These are phyloP conservation scores for Theristicus caerulescens DNA, from an alignment of 2,113 vertebrate species.

Conservation along the genomic window DNA sequence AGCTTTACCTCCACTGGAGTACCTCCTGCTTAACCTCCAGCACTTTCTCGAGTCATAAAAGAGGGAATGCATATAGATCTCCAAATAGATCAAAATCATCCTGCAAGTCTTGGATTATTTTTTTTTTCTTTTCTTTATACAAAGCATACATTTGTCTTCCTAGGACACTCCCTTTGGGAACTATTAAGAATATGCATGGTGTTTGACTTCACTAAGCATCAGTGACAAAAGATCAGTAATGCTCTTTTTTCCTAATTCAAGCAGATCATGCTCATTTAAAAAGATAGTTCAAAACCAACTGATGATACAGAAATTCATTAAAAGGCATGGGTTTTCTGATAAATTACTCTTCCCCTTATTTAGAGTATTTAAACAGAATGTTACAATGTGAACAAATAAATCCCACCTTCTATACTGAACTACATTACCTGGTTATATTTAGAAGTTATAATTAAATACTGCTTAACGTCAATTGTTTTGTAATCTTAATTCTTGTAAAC, in stretches of 20 bases:
- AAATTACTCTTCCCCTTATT: neutral
- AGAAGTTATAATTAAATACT: neutral
- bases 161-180: neutral
- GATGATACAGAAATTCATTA: neutral
- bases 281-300: neutral
- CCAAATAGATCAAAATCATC: neutral
- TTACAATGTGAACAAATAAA: neutral
- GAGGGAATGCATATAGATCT: neutral
- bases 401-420: neutral
- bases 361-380: neutral
- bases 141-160: neutral
- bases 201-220: neutral
- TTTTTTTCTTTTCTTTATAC: neutral
- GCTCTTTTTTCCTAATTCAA: neutral
- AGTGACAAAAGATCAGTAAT: neutral
- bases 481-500: neutral
- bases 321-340: neutral
- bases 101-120: neutral
- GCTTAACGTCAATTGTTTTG: neutral
- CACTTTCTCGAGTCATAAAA: neutral
- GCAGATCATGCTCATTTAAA: neutral
- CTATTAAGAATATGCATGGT: neutral
- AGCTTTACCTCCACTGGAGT: rapidly evolving
- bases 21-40: neutral
- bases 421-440: neutral